Percentiles rank a stretch among this genome's conserved stretches.
Evolutionary conservation across 2,113 vertebrate genomes (phyloP).

Genomic region (Cnemophilus loriae): DNA sequence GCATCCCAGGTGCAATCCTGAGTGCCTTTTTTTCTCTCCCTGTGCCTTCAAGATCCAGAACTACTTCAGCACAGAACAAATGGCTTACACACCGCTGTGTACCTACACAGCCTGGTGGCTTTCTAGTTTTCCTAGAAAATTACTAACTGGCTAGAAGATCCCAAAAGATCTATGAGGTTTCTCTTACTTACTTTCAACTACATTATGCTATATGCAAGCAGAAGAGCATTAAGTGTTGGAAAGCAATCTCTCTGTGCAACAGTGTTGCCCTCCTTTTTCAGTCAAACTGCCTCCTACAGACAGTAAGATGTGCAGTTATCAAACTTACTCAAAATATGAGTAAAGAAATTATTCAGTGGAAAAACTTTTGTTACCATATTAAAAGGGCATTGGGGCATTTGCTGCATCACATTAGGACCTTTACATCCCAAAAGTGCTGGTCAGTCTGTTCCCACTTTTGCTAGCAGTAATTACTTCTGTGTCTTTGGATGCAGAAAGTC

Average conservation of each 20-base stretch:
- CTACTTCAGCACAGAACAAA: background rate
- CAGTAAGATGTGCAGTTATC: background rate
- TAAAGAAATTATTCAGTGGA: background rate
- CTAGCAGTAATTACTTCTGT: background rate
- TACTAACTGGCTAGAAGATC: background rate
- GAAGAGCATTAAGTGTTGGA: background rate
- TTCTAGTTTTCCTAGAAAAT: background rate
- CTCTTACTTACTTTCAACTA: background rate
- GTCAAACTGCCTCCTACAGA: background rate
- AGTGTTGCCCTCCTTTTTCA: background rate
- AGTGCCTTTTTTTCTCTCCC: background rate
- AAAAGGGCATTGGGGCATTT: background rate
- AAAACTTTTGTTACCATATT: background rate
- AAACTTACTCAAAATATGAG: background rate
- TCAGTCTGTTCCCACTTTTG: background rate
- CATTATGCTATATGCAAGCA: background rate
- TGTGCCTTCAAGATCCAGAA: background rate
- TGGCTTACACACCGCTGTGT: background rate
- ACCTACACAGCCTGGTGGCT: background rate
- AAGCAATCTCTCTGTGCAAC: background rate
- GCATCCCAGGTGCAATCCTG: background rate
- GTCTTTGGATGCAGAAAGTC: background rate
- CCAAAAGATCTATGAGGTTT: background rate
- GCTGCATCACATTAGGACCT: background rate
- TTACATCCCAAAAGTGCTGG: background rate